Percentiles rank a stretch among this genome's conserved stretches.
phyloP scores from a whole-genome alignment of 53 echinoderm and acorn worm species.

The Holothuria scabra region DNA sequence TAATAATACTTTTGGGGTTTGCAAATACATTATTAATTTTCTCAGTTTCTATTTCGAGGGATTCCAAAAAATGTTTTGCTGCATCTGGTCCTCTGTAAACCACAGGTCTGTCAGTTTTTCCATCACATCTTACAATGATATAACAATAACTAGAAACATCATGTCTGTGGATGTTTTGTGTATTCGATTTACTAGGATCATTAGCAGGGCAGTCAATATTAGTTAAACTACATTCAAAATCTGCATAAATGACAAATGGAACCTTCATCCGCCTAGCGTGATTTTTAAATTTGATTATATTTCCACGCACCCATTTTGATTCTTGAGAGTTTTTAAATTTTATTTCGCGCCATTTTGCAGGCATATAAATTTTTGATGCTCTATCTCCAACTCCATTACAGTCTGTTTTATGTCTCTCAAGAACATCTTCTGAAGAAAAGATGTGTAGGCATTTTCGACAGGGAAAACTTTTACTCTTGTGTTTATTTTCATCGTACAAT shows the following conservation, averaged over 20 bases:
- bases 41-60: no score
- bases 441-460: slow-evolving; percentile 9
- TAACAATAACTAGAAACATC: no score
- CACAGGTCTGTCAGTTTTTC: no score
- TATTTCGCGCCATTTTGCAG: slow-evolving; percentile 2
- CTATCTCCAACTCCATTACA: slow-evolving; percentile 2
- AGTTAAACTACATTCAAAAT: no score
- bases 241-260: no score
- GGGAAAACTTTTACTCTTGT: background rate
- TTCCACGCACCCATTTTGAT: slow-evolving; percentile 1
- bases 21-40: slow-evolving; percentile 1
- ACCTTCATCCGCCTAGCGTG: background rate
- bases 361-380: background rate
- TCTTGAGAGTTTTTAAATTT: background rate
- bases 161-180: no score
- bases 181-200: no score
- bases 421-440: background rate
- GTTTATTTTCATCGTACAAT: background rate
- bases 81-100: no score
- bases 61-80: no score
- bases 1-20: background rate
- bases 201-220: no score
- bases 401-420: background rate
- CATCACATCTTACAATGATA: no score
- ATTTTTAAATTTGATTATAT: background rate